Evolutionary conservation across 2,113 vertebrate genomes (phyloP).

Genomic region (Equus quagga): DNA sequence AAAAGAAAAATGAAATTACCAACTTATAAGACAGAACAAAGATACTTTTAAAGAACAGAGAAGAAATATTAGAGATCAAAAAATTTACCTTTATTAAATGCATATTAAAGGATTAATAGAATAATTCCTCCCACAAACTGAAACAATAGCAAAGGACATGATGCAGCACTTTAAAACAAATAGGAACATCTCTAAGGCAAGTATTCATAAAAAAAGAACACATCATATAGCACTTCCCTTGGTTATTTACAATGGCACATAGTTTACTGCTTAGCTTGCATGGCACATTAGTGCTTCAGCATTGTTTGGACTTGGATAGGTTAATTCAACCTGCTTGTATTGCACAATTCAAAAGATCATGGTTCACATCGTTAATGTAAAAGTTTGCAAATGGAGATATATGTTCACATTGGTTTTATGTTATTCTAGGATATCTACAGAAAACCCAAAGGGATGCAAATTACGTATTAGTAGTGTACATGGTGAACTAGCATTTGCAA

Average conservation of each 20-base stretch:
- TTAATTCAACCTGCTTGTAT: neutral
- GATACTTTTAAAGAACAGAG: neutral
- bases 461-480: neutral
- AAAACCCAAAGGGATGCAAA: neutral
- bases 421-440: neutral
- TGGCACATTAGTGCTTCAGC: neutral
- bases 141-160: neutral
- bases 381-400: neutral
- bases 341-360: neutral
- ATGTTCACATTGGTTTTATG: neutral
- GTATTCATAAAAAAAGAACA: neutral
- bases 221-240: neutral
- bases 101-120: neutral
- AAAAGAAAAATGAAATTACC: neutral
- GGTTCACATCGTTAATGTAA: neutral
- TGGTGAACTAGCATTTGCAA: neutral
- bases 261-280: neutral
- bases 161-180: neutral
- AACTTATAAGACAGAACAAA: neutral
- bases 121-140: neutral
- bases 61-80: neutral
- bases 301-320: neutral
- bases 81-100: neutral
- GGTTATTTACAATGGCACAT: neutral
- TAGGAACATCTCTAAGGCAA: neutral